Evolutionary conservation across 1,140 invertebrate genomes (phyloP).

Genomic region (Drosophila tristis): DNA sequence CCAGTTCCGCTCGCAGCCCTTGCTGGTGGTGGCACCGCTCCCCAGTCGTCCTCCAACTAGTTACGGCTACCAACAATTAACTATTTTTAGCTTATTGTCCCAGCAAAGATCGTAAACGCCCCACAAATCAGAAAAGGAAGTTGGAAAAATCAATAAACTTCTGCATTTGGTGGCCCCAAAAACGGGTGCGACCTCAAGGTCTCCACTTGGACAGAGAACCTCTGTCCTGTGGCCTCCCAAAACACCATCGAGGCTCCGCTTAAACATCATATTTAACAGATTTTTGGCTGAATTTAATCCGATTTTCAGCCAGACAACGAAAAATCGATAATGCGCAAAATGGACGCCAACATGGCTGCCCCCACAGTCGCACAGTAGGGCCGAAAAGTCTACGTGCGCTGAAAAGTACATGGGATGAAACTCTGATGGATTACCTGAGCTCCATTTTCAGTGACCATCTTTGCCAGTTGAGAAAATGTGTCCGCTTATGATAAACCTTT

Average conservation of each 20-base stretch:
- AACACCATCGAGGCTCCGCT: background rate
- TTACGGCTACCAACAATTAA: slow-evolving; percentile 1
- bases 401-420: slow-evolving; percentile 27
- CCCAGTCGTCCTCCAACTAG: slow-evolving; percentile 15
- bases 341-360: slow-evolving; percentile 83
- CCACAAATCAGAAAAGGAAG: slow-evolving; percentile 22
- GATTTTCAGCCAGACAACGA: slow-evolving; percentile 59
- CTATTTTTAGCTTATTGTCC: slow-evolving; percentile 53
- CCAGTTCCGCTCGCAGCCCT: slow-evolving; percentile 40
- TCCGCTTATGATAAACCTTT: slow-evolving; percentile 33
- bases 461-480: slow-evolving; percentile 34
- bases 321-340: slow-evolving; percentile 81
- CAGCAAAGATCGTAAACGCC: slow-evolving; percentile 24
- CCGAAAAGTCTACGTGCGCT: slow-evolving; percentile 30
- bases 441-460: slow-evolving; percentile 84
- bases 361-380: slow-evolving; percentile 26
- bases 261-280: background rate
- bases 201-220: too few relatives aligned
- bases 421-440: slow-evolving; percentile 69
- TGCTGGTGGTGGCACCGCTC: background rate
- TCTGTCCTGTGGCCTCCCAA: background rate
- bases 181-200: slow-evolving; percentile 23
- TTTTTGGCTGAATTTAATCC: slow-evolving; percentile 44
- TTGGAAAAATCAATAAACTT: slow-evolving; percentile 66
- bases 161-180: slow-evolving; percentile 4